phyloP scores from a whole-genome alignment of 2,888 invertebrate genomes.

The Crepidodera aurea region DNA sequence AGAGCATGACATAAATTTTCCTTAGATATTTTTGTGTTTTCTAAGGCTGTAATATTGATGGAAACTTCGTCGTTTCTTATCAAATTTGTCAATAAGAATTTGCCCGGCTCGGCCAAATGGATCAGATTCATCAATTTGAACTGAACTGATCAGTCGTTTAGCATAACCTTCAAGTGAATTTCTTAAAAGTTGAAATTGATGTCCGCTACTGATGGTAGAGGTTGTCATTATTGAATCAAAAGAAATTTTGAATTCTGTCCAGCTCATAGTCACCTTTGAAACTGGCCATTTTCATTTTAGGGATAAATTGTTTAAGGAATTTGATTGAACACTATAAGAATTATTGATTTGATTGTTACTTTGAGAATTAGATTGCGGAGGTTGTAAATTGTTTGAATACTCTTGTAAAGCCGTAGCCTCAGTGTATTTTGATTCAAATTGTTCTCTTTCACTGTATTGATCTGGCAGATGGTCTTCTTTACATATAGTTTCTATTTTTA shows the following conservation, averaged over 20 bases:
- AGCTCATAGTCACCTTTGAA: slow-evolving; percentile 1
- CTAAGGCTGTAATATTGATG: not conserved
- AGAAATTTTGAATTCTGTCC: not conserved
- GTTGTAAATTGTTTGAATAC: not conserved
- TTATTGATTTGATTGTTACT: not conserved
- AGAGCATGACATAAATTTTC: slow-evolving; percentile 7
- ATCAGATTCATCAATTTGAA: slow-evolving; percentile 10
- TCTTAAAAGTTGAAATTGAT: slow-evolving; percentile 1
- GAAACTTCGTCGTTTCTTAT: slow-evolving; percentile 16
- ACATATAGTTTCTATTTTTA: not conserved
- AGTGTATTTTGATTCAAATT: not conserved
- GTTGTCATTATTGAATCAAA: no score
- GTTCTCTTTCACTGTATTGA: not conserved
- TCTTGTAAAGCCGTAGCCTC: not conserved
- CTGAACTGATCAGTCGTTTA: slow-evolving; percentile 1
- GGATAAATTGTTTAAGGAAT: not conserved
- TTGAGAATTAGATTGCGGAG: not conserved
- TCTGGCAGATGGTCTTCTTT: not conserved
- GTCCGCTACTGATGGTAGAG: slow-evolving; percentile 3
- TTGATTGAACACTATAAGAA: slow-evolving; percentile 3
- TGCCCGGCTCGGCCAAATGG: slow-evolving; percentile 14
- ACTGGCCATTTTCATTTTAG: slow-evolving; percentile 3
- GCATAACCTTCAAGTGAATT: slow-evolving; percentile 5
- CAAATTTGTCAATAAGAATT: slow-evolving; percentile 12
- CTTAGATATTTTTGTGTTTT: slow-evolving; percentile 14